These are phyloP conservation scores for Protophormia terraenovae DNA, from an alignment of 2,888 invertebrate genomes.

Conservation along the genomic window DNA sequence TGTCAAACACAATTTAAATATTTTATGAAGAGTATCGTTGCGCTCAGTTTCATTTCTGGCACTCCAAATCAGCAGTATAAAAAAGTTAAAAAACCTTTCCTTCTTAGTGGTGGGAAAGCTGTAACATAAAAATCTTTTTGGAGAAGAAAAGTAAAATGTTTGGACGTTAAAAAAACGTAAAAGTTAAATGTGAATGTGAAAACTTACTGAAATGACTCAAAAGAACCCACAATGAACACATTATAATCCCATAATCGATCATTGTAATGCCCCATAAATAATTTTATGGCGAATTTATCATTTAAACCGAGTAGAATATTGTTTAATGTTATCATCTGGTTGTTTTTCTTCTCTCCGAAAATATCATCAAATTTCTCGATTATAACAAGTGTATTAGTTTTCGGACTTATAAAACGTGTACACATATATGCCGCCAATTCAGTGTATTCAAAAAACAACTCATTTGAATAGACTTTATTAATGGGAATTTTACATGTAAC, in stretches of 20 bases:
- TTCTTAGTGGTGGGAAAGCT: constrained; percentile 63
- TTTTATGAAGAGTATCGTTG: constrained; percentile 11
- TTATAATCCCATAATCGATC: constrained; percentile 71
- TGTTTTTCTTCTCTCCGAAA: not conserved
- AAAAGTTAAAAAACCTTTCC: constrained; percentile 73
- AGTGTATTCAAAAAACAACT: constrained; percentile 21
- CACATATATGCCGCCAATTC: constrained; percentile 69
- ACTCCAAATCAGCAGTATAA: constrained; percentile 71
- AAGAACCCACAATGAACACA: constrained; percentile 73
- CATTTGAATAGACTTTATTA: not conserved
- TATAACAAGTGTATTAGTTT: constrained; percentile 71
- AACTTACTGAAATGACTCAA: constrained; percentile 71
- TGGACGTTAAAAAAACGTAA: not conserved
- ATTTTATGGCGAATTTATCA: constrained; percentile 70
- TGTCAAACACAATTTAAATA: constrained; percentile 70
- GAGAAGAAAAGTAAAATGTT: not conserved
- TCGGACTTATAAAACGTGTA: constrained; percentile 68
- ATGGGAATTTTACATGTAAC: not conserved
- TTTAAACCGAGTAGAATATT: constrained; percentile 69
- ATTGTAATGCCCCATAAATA: constrained; percentile 59
- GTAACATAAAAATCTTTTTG: constrained; percentile 68
- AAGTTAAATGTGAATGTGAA: not conserved
- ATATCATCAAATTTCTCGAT: constrained; percentile 67
- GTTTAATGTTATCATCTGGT: constrained; percentile 69
- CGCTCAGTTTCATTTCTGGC: not conserved